phyloP scores from a whole-genome alignment of 2,797 vertebrate species.

The Naso thynnoides region DNA sequence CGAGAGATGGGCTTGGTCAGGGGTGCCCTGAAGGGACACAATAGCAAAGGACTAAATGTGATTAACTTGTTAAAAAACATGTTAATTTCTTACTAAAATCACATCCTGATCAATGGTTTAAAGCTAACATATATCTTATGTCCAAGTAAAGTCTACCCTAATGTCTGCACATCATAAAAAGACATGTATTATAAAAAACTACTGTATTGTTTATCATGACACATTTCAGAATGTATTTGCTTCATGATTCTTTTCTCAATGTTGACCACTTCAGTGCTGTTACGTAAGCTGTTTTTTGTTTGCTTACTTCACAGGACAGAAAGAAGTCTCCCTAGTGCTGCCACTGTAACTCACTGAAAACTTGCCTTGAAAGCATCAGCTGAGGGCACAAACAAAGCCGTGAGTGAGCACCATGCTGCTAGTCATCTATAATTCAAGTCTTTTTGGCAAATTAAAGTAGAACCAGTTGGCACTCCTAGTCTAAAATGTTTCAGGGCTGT shows the following conservation, averaged over 20 bases:
- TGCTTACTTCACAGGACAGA: conserved; percentile 32
- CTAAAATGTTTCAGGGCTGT: conserved; percentile 45
- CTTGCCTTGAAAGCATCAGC: conserved; percentile 25
- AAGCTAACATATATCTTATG: background rate
- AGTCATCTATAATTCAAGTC: conserved; percentile 58
- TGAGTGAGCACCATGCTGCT: conserved; percentile 54
- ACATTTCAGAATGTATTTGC: conserved; percentile 46
- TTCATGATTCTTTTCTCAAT: conserved; percentile 40
- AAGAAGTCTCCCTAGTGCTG: conserved; percentile 26
- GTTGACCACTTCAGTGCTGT: conserved; percentile 29
- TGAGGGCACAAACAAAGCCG: conserved; percentile 33
- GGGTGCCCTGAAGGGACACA: no score
- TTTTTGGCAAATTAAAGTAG: conserved; percentile 64
- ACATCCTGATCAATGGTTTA: no score
- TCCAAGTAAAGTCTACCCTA: conserved; percentile 22
- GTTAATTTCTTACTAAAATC: no score
- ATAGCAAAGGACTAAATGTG: no score
- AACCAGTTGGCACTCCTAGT: conserved; percentile 44
- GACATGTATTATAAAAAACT: conserved; percentile 37
- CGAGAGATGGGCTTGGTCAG: no score
- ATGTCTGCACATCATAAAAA: conserved; percentile 31
- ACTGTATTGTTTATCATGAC: conserved; percentile 54
- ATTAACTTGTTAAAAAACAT: no score
- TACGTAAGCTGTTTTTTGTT: conserved; percentile 9
- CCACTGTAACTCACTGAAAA: conserved; percentile 39